Conservation (phyloP, 2,888 invertebrate genomes). For the Antheraea assamensis region DNA sequence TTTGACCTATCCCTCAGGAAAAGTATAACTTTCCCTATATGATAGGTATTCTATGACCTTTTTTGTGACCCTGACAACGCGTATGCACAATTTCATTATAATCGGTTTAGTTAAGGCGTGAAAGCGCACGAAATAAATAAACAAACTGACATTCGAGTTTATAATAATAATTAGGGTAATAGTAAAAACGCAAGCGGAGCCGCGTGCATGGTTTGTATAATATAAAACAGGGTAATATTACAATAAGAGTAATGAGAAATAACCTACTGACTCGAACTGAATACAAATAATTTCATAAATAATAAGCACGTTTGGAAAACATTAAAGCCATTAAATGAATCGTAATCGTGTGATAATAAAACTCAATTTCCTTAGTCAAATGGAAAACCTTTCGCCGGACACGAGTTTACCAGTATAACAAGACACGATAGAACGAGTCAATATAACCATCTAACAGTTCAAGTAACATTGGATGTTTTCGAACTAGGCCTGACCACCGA, state of each 20-base stretch:
- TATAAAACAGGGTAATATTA: constrained; percentile 14
- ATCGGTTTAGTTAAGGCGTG: too few relatives aligned
- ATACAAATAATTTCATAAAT: constrained; percentile 30
- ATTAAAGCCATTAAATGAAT: constrained; percentile 25
- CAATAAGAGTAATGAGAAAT: constrained; percentile 35
- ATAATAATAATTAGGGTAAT: too few relatives aligned
- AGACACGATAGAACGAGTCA: constrained; percentile 30
- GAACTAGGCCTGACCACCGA: constrained; percentile 66
- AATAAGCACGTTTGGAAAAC: constrained; percentile 15
- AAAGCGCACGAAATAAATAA: too few relatives aligned
- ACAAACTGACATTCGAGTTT: too few relatives aligned
- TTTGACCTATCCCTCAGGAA: too few relatives aligned
- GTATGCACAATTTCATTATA: too few relatives aligned
- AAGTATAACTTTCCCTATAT: too few relatives aligned
- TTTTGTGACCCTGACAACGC: too few relatives aligned
- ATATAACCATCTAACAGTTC: constrained; percentile 25
- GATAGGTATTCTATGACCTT: too few relatives aligned
- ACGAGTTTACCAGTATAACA: constrained; percentile 32
- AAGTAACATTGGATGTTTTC: constrained; percentile 38
- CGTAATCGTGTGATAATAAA: constrained; percentile 38
- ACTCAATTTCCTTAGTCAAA: constrained; percentile 40
- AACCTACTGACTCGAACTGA: constrained; percentile 24
- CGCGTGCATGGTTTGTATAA: neutral
- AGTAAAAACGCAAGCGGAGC: too few relatives aligned
- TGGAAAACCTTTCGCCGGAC: constrained; percentile 33